These are phyloP conservation scores for Drosophila tristis DNA, from an alignment of 1,140 invertebrate species.

Conservation along the genomic window DNA sequence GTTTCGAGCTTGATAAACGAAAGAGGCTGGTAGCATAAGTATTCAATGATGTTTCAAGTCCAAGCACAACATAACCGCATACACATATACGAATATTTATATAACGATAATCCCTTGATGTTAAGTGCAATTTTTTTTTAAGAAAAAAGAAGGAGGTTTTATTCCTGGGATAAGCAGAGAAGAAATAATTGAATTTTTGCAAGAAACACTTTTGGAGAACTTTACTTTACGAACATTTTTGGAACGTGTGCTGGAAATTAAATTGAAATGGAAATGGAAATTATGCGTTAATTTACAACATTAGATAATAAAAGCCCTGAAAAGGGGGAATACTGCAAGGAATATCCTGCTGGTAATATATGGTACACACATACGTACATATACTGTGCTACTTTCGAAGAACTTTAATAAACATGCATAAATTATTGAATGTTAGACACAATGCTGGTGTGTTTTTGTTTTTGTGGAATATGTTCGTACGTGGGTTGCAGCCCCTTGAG, in stretches of 20 bases:
- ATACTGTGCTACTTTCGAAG: slow-evolving; percentile 45
- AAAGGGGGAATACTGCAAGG: neutral
- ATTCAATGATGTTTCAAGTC: slow-evolving; percentile 15
- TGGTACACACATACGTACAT: slow-evolving; percentile 1
- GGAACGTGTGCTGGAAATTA: slow-evolving; percentile 28
- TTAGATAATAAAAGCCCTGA: slow-evolving; percentile 2
- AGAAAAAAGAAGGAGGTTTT: neutral
- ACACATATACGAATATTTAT: slow-evolving; percentile 9
- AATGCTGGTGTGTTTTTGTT: no score
- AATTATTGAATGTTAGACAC: slow-evolving; percentile 6
- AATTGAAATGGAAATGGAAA: slow-evolving; percentile 2
- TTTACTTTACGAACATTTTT: slow-evolving; percentile 23
- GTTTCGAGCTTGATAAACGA: slow-evolving; percentile 20
- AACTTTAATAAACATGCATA: slow-evolving; percentile 22
- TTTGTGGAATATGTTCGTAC: no score
- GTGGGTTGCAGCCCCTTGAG: slow-evolving; percentile 3
- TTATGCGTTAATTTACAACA: slow-evolving; percentile 17
- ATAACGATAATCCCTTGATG: slow-evolving; percentile 7
- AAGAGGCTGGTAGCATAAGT: slow-evolving; percentile 58
- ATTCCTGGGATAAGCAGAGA: neutral
- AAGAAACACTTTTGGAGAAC: slow-evolving; percentile 37
- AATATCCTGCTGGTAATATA: slow-evolving; percentile 4
- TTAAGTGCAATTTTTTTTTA: slow-evolving; percentile 10
- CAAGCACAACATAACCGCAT: neutral
- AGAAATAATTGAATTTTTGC: slow-evolving; percentile 19